Base-by-base conservation (phyloP, 2,797 vertebrate genomes). In the Peromyscus melanophrys region DNA sequence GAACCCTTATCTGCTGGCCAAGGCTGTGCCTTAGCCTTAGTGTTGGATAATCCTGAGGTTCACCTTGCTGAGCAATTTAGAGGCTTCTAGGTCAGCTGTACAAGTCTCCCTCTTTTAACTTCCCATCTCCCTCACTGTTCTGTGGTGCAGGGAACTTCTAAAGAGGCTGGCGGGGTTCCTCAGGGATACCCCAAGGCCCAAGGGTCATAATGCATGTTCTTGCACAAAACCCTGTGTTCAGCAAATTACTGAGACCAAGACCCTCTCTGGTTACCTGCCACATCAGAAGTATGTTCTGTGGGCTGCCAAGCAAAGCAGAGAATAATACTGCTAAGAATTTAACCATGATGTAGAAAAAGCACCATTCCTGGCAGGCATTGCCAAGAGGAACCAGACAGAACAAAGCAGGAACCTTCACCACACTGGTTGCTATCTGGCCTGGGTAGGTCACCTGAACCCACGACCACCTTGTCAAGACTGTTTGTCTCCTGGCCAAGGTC, bases 261-360 rank as follows among this genome's bases (percentile, higher is more conserved):
- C 97, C 92, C 77, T 99, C 98, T 99, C 98, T 97, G 96, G 97
- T 99, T 99, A 98, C 99, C 98, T 99, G 98, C 97, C 8, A 78
- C 0, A 25, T 96, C 98, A 97, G 98, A 99, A 98, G 98, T 98
- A 97, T 86, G 96, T 98, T 98, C 98, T 98, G 96, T 93, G 97
- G 93, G 1, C 81, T 98, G 98, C 99, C 99, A 99, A 99, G 98
- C 94, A 98, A 98, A 99, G 98, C 98, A 98, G 97, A 95, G 96
- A 96, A 96, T 97, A 98, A 97, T 97, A 95, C 97, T 98, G 98
- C 96, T 96, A 98, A 98, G 98, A 98, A 98, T 90, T 96, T 97
- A 98, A 98, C 98, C 93, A 95, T 97, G 93, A 87, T 95, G 27
- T 97, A 92, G 98, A 97, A 98, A 98, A 97, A 95, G 88, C 88